Percentiles rank a stretch among this genome's conserved stretches.
phyloP scores from a whole-genome alignment of 1,140 invertebrate species.

The Megalopta genalis region DNA sequence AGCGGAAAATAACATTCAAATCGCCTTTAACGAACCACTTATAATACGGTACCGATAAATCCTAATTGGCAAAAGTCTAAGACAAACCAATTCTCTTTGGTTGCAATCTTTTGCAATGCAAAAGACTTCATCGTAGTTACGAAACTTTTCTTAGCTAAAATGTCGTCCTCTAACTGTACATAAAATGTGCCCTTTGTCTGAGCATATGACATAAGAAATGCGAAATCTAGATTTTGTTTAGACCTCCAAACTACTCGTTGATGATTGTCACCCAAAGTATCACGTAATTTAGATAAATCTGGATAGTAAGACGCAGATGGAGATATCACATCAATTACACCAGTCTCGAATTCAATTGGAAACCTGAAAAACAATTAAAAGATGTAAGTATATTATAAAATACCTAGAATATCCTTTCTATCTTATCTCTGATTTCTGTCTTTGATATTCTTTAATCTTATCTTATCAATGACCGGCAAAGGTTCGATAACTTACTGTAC shows the following conservation, averaged over 20 bases:
- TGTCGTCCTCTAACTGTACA: constrained; percentile 97
- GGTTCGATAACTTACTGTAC: constrained; percentile 82
- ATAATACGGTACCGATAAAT: constrained; percentile 87
- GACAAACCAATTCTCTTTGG: constrained; percentile 93
- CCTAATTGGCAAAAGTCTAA: constrained; percentile 96
- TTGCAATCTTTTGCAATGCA: constrained; percentile 88
- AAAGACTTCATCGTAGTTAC: constrained; percentile 94
- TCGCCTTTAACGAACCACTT: background rate
- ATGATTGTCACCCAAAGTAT: constrained; percentile 92
- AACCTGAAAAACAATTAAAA: constrained; percentile 82
- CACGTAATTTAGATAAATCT: constrained; percentile 87
- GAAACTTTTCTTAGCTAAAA: constrained; percentile 93
- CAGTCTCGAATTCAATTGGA: constrained; percentile 86
- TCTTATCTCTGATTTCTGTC: background rate
- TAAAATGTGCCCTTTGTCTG: constrained; percentile 90
- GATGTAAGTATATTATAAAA: background rate
- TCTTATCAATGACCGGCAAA: too few relatives aligned
- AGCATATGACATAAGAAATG: constrained; percentile 97
- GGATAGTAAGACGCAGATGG: constrained; percentile 94
- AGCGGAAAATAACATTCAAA: background rate
- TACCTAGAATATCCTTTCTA: too few relatives aligned
- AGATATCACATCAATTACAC: constrained; percentile 93
- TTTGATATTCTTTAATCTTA: too few relatives aligned
- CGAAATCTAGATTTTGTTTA: constrained; percentile 98
- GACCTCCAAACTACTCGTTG: constrained; percentile 96